A percentile compares a stretch with the other conserved stretches of the same genome.
These are phyloP conservation scores for Bufo bufo DNA, from an alignment of 2,113 vertebrate species.

Conservation along the genomic window DNA sequence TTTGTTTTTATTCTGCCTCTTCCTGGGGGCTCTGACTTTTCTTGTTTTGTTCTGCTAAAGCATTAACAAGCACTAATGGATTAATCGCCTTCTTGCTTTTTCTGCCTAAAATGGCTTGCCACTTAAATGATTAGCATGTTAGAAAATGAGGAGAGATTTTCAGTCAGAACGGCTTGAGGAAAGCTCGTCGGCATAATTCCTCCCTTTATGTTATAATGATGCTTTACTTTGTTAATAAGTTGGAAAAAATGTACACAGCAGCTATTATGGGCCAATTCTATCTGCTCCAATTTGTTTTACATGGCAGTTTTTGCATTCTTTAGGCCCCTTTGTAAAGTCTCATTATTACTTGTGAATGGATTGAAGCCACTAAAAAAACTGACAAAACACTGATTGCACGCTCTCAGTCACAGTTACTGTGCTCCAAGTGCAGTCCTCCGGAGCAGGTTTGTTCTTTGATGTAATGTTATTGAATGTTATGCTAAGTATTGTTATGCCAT, in stretches of 20 bases:
- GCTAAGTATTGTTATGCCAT: no score
- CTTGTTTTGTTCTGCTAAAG: slow-evolving; percentile 45
- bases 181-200: slow-evolving; percentile 7
- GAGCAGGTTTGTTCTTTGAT: no score
- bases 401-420: not conserved
- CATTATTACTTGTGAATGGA: not conserved
- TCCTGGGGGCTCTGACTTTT: not conserved
- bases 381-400: not conserved
- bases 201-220: slow-evolving; percentile 44
- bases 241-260: slow-evolving; percentile 10
- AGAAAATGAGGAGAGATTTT: slow-evolving; percentile 49
- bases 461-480: no score
- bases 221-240: slow-evolving; percentile 49
- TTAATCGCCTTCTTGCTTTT: slow-evolving; percentile 53
- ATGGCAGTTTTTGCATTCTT: not conserved
- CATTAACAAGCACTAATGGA: slow-evolving; percentile 53
- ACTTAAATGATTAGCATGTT: slow-evolving; percentile 56
- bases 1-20: not conserved
- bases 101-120: slow-evolving; percentile 43
- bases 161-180: slow-evolving; percentile 36
- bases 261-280: slow-evolving; percentile 28
- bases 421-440: not conserved
- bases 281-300: slow-evolving; percentile 36
- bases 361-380: slow-evolving; percentile 11
- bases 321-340: not conserved